Base-by-base conservation (phyloP, 2,888 invertebrate genomes). In the Amiota communis region DNA sequence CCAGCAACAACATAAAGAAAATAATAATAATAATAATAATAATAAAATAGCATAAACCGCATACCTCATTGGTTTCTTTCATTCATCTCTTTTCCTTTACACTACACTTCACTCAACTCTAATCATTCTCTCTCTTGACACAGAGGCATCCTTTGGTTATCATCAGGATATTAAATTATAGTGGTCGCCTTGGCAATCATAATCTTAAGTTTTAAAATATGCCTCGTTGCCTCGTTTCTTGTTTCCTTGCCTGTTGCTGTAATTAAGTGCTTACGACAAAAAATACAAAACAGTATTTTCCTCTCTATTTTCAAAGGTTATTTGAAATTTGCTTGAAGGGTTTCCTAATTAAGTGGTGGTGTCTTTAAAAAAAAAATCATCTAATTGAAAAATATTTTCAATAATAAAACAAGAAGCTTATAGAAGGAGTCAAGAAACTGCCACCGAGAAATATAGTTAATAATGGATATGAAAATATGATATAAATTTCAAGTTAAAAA, bases 181-280 rank as follows among this genome's bases (percentile, higher is more conserved):
- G 63, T 64, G 64, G 71, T 64, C 46, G 8, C 71, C 46, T 17
- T 68, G 56, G 56, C 70, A 70, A 70, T 56, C 57, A 13, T 70
- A 46, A 70, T 56, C 57, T 59, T 57, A 57, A 57, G 46, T 56
- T 70, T 70, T 53, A 47, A 70, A 70, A 15, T 36, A 6, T 36
- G 36, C 36, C 8, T 36, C 47, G 57, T 70, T 70, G 56, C 15
- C 47, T 68, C 36, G 36, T 63, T 65, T n/a, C 20, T 48, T 65
- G 12, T 13, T 36, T 36, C 36, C 23, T 10, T 68, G 51, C 48
- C 67, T 48, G 74, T 76, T 79, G 76, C 61, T 79, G 75, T 80
- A 84, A 80, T 84, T 81, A 81, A 81, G 79, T 80, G 75, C 56
- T 72, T 68, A 74, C 69, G 70, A 76, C 76, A 80, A 77, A 51